These are phyloP conservation scores for Branchipolynoe longqiensis DNA, from an alignment of 2,888 invertebrate genomes.

Conservation along the genomic window DNA sequence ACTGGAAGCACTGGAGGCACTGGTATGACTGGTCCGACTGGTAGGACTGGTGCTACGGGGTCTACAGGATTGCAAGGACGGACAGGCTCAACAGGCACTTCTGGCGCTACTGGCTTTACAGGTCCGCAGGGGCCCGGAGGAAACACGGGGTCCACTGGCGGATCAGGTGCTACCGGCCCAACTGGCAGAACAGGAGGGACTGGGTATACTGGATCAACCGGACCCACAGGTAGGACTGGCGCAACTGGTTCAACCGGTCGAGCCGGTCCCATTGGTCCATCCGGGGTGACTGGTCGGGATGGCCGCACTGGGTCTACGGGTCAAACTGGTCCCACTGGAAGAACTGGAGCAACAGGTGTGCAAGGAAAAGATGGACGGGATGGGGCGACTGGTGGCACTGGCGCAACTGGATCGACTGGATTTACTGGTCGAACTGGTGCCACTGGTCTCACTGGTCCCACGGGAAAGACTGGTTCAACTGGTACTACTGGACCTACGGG, in stretches of 20 bases:
- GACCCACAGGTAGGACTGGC: conserved; percentile 57
- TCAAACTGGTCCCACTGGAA: conserved; percentile 58
- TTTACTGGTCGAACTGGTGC: conserved; percentile 55
- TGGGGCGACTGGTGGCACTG: conserved; percentile 58
- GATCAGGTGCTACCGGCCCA: conserved; percentile 60
- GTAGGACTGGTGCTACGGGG: conserved; percentile 62
- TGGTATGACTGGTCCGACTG: conserved; percentile 64
- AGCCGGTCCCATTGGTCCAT: conserved; percentile 57
- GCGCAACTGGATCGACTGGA: conserved; percentile 57
- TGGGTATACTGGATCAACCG: conserved; percentile 58
- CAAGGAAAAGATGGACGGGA: conserved; percentile 58
- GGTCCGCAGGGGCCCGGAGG: conserved; percentile 58
- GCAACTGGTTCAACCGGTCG: conserved; percentile 62
- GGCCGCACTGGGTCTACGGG: conserved; percentile 58
- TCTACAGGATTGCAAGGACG: conserved; percentile 25
- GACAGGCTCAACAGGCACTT: conserved; percentile 41
- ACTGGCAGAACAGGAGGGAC: conserved; percentile 59
- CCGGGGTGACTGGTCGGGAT: conserved; percentile 59
- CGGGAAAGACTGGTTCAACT: conserved; percentile 58
- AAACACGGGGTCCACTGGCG: conserved; percentile 59
- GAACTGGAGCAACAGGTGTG: conserved; percentile 60
- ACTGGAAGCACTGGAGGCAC: conserved; percentile 65
- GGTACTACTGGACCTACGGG: conserved; percentile 62
- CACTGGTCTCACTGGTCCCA: conserved; percentile 56
- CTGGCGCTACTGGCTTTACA: conserved; percentile 57